phyloP scores from a whole-genome alignment of 1,140 invertebrate species.

The Drosophila navojoa region DNA sequence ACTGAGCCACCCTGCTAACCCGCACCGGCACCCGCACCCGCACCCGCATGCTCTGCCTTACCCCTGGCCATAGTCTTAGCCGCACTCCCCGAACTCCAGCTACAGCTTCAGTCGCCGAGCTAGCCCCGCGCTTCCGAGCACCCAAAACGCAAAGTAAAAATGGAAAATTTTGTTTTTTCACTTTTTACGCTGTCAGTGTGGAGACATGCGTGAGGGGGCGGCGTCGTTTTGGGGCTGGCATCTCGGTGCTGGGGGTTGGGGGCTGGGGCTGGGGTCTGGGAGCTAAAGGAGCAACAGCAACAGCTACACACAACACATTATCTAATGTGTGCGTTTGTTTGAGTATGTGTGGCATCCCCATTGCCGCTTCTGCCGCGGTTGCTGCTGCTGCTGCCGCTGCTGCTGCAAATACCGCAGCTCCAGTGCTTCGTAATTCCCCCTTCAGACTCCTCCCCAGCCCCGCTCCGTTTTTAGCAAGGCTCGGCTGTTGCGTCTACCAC shows the following conservation, averaged over 20 bases:
- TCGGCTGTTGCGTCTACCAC: conserved; percentile 46
- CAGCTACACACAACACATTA: conserved; percentile 49
- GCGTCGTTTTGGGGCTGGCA: no score
- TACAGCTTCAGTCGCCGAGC: neutral
- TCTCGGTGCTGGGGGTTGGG: no score
- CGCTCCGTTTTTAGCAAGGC: neutral
- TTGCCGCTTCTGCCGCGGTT: neutral
- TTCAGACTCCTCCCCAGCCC: no score
- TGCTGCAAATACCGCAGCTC: conserved; percentile 21
- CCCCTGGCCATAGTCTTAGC: conserved; percentile 9
- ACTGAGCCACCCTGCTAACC: neutral
- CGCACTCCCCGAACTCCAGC: conserved; percentile 11
- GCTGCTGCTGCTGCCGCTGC: neutral
- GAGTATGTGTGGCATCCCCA: conserved; percentile 22
- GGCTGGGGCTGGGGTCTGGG: neutral
- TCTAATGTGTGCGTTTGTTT: conserved; percentile 59
- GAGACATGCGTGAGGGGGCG: conserved; percentile 16
- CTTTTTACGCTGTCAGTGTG: conserved; percentile 21
- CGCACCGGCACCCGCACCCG: neutral
- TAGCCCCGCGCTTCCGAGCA: conserved; percentile 9
- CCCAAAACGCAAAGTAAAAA: conserved; percentile 62
- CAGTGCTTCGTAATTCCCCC: neutral
- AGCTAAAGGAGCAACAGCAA: conserved; percentile 6
- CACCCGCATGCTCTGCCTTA: neutral
- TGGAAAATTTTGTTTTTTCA: conserved; percentile 68